Base-by-base conservation (phyloP, 1,140 invertebrate species). In the Drosophila eugracilis region DNA sequence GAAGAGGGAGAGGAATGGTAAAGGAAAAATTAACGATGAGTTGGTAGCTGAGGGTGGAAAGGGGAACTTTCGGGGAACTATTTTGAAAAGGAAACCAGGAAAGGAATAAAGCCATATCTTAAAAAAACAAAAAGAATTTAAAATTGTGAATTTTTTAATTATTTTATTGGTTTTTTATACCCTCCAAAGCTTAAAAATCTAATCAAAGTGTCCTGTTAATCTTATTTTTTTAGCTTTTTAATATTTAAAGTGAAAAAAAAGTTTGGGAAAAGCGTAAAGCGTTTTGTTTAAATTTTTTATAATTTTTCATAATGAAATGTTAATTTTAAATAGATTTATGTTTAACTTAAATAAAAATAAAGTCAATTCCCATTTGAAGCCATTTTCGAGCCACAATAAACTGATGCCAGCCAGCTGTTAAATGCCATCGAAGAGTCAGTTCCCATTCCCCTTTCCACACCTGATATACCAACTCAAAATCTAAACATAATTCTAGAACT, bases 401-500 rank as follows among this genome's bases (percentile, higher is more conserved):
- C 15, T 17, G 37, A 54, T 54, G 52, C 52, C 39, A 39, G 19
- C 26, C 49, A 53, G 19, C 4, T 60, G 22, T 6, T 9, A 26
- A 34, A 12, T 2, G 14, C 26, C 2, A 12, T 54, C 2, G 5
- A 14, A 6, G 6, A 26, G n/a, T 37, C 4, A 21, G 21, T 22
- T 21, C 3, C 17, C 9, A 19, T n/a, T 21, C 12, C 42, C 52
- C 10, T 58, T 42, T 45, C 32, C 53, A 59, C 15, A 17, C 36
- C 12, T 41, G 45, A 41, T 55, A 41, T 55, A 19, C 14, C 30
- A 21, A 9, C 52, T 42, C 5, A 1, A 19, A 42, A 41, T 37
- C 30, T 60, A 28, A 60, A 32, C 41, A 32, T 66, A 66, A 52
- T 52, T 67, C 60, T 67, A 67, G 45, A 17, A 52, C 60, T 67